phyloP scores from a whole-genome alignment of 2,113 vertebrate genomes.

The Sus scrofa region T2T-Sscrofa CM000827.6:77496501-77497000 shows the following conservation, averaged over 20 bases:
- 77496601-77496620: not conserved
- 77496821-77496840: not conserved
- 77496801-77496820: not conserved
- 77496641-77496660: not conserved
- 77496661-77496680: not conserved
- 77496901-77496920: slow-evolving; percentile 24
- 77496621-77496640: not conserved
- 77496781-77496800: slow-evolving; percentile 28
- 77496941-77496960: not conserved
- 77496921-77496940: not conserved
- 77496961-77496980: not conserved
- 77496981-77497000: not conserved
- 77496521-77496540: not conserved
- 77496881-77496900: not conserved
- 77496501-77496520: not conserved
- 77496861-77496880: not conserved
- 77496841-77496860: slow-evolving; percentile 20
- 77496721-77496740: not conserved
- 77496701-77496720: not conserved
- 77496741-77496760: not conserved
- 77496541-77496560: not conserved
- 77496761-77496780: not conserved
- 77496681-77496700: not conserved
- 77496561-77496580: not conserved
- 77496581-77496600: not conserved